These are phyloP conservation scores for Pandion haliaetus DNA, from an alignment of 2,113 vertebrate species.

Conservation along the genomic window DNA sequence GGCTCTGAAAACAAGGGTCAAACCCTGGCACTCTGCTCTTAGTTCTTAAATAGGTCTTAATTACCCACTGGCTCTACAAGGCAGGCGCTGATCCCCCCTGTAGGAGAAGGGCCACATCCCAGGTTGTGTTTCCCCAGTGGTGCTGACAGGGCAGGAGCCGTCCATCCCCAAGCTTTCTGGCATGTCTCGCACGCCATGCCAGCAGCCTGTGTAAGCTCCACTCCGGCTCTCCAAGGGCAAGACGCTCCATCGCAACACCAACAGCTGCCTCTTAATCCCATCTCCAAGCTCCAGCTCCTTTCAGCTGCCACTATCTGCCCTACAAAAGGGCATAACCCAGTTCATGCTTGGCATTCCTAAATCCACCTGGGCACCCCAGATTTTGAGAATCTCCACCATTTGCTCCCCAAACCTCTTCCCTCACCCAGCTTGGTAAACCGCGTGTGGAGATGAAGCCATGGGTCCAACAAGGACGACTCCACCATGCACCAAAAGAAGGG, in stretches of 20 bases:
- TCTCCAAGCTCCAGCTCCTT: neutral
- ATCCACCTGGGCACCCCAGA: neutral
- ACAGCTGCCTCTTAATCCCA: neutral
- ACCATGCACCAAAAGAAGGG: neutral
- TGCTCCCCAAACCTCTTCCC: neutral
- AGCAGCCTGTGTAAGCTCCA: neutral
- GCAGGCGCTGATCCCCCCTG: accelerated
- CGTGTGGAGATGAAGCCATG: neutral
- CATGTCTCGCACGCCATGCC: accelerated
- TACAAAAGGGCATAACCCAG: neutral
- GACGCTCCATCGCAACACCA: neutral
- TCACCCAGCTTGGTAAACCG: neutral
- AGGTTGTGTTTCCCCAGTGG: neutral
- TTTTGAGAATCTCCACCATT: neutral
- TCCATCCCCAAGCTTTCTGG: accelerated
- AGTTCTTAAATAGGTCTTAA: neutral
- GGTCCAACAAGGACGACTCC: neutral
- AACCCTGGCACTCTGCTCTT: neutral
- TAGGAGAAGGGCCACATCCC: neutral
- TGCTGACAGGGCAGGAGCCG: neutral
- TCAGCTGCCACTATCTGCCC: neutral
- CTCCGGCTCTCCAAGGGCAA: accelerated
- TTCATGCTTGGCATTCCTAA: neutral
- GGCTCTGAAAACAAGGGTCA: neutral
- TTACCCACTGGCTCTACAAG: neutral